Percentiles rank a stretch among this genome's conserved stretches.
Evolutionary conservation across 2,888 invertebrate species (phyloP).

Genomic region (Cordilura impudica): DNA sequence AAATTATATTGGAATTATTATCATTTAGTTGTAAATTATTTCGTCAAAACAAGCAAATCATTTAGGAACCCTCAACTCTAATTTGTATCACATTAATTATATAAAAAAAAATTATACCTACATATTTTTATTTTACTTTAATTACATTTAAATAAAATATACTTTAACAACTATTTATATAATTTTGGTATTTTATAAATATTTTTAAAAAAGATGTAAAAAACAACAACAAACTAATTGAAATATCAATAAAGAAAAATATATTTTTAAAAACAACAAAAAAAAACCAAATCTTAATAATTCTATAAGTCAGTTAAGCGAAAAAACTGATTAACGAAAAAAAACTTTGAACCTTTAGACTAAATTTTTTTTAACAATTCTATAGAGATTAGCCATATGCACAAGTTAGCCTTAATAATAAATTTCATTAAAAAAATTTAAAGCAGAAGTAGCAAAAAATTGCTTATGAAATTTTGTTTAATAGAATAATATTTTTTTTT

Average conservation of each 20-base stretch:
- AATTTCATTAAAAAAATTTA: no score
- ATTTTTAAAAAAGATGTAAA: slow-evolving; percentile 25
- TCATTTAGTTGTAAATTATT: neutral
- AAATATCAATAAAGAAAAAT: slow-evolving; percentile 2
- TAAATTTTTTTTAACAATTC: no score
- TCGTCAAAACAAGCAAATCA: slow-evolving; percentile 30
- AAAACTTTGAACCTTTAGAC: no score
- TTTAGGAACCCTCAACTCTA: slow-evolving; percentile 27
- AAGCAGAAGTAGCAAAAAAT: no score
- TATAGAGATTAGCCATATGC: no score
- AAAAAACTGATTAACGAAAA: no score
- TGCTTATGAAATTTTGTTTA: no score
- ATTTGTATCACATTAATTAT: slow-evolving; percentile 18
- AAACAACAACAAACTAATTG: slow-evolving; percentile 6
- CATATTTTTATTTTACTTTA: slow-evolving; percentile 15
- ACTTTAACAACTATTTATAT: slow-evolving; percentile 37
- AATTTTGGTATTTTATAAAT: slow-evolving; percentile 41
- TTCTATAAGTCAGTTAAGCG: no score
- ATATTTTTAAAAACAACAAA: slow-evolving; percentile 20
- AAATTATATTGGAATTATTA: slow-evolving; percentile 18
- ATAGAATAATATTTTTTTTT: no score
- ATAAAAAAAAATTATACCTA: slow-evolving; percentile 8
- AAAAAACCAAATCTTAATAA: no score
- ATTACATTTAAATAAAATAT: slow-evolving; percentile 24
- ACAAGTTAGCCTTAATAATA: no score